Evolutionary conservation across 2,113 vertebrate species (phyloP), one percentile per base, ranked within the genome.

Genomic region (Benitochromis conjunctus): DNA sequence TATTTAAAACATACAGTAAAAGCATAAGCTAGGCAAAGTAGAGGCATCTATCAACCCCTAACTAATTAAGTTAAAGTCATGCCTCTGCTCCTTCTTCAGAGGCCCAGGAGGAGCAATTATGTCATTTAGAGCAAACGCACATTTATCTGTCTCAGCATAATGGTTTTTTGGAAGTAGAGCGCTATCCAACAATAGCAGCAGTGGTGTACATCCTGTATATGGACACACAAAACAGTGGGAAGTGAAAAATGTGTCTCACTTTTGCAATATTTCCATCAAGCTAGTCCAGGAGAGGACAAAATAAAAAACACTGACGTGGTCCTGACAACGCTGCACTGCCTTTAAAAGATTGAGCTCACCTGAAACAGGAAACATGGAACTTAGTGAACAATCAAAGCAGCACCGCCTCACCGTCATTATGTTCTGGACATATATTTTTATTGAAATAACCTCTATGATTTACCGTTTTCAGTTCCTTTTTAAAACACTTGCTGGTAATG

Each of bases 1-100:
- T 46, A 76, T 69, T 83, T 9, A 79, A 66, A 89, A 43, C 11
- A 18, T 64, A 60, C 79, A 86, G 78, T 91, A 55, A 88, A 88
- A 84, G 83, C 29, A 81, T n/a, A 71, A 71, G 58, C 3, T 56
- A 53, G 76, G 26, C 86, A 79, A 86, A 92, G 64, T 24, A 53
- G 87, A 79, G 41, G 10, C 86, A 91, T 91, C 82, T 54, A 92
- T 92, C 84, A 90, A 34, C 19, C 24, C 5, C 76, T 81, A 64
- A 93, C 91, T 90, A 85, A 91, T 91, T 91, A 11, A 78, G 81
- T 89, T 91, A 81, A 83, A 92, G 85, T 74, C 55, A 58, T 85
- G 82, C 36, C 81, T 90, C 71, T 12, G 24, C 48, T 91, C 82
- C 56, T 54, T 64, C 9, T 7, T 80, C 78, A 92, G 77, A 91